Evolutionary conservation across 2,113 vertebrate species (phyloP), one percentile per base, ranked within the genome.

Genomic region (Brachyistius frenatus): DNA sequence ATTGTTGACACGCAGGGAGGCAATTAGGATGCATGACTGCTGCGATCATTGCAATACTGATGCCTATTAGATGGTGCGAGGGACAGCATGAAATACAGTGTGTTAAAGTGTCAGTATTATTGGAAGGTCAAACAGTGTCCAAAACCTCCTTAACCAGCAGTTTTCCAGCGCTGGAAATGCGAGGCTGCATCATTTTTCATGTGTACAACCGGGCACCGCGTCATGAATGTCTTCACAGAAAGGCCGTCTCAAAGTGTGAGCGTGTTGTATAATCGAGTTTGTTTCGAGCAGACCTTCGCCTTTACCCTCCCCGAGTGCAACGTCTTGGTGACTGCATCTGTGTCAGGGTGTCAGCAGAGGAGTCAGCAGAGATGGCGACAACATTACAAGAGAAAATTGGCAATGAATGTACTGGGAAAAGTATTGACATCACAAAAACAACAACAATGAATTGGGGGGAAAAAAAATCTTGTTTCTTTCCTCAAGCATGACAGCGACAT

Each of bases 401-500:
- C 5, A 4, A 3, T 47, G 7, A 57, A 31, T 16, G 16, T 4
- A 16, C 37, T 32, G 13, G 2, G 16, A 11, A 53, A 52, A 15
- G 7, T 7, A 4, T 23, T 23, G 23, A 23, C 23, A 23, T 23
- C 23, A 23, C 23, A 23, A 23, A 23, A 23, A 23, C 23, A 23
- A 23, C 23, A 23, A 23, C 23, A n/a, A 36, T 44, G 41, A 44
- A 44, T 44, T 44, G 10, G 16, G 44, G 5, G 32, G 44, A 56
- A 7, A 14, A 2, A 56, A 11, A 1, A 1, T 0, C 0, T 31
- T 31, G 0, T 71, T 30, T 57, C 4, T 72, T 37, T 65, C 2
- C 31, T 54, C 11, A 75, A 99, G 98, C 98, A 99, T 0, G 98
- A 99, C 91, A 96, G 98, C 0, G 98, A 99, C 91, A 99, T 99